These are phyloP conservation scores for Caenorhabditis afra DNA, from an alignment of 2,888 invertebrate genomes.

Conservation along the genomic window DNA sequence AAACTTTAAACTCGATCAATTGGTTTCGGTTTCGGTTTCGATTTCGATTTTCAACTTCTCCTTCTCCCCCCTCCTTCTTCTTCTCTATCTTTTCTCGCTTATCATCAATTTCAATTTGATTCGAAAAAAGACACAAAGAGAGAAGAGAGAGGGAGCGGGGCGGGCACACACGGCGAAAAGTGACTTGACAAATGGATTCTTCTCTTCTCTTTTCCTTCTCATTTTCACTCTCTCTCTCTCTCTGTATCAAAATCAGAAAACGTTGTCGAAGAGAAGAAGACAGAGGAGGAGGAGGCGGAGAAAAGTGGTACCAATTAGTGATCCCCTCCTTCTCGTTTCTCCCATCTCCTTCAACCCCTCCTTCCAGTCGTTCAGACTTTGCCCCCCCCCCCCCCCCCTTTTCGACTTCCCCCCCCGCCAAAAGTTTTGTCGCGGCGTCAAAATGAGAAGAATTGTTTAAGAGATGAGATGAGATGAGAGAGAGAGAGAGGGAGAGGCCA, in stretches of 20 bases:
- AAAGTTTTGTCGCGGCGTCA: too few species aligned
- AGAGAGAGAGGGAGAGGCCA: constrained; percentile 4
- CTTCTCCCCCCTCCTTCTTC: constrained; percentile 20
- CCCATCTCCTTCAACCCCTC: too few species aligned
- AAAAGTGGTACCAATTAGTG: constrained; percentile 57
- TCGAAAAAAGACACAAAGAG: too few species aligned
- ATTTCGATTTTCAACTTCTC: constrained; percentile 9
- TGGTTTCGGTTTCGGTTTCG: constrained; percentile 40
- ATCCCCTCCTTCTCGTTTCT: constrained; percentile 11
- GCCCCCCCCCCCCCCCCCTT: background rate
- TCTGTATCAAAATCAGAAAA: background rate
- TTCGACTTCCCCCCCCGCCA: background rate
- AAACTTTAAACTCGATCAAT: too few species aligned
- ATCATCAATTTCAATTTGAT: constrained; percentile 26
- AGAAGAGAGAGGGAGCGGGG: too few species aligned
- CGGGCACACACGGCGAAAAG: too few species aligned
- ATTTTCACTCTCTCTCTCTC: too few species aligned
- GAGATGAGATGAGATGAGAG: constrained; percentile 28
- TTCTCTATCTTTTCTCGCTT: constrained; percentile 29
- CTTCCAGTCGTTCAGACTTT: too few species aligned
- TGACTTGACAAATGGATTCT: too few species aligned
- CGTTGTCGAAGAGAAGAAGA: background rate
- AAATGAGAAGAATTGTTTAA: too few species aligned
- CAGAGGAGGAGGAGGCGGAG: background rate
- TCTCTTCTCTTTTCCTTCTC: background rate